Evolutionary conservation across 2,113 vertebrate species (phyloP).

Genomic region (Caracal caracal): DNA sequence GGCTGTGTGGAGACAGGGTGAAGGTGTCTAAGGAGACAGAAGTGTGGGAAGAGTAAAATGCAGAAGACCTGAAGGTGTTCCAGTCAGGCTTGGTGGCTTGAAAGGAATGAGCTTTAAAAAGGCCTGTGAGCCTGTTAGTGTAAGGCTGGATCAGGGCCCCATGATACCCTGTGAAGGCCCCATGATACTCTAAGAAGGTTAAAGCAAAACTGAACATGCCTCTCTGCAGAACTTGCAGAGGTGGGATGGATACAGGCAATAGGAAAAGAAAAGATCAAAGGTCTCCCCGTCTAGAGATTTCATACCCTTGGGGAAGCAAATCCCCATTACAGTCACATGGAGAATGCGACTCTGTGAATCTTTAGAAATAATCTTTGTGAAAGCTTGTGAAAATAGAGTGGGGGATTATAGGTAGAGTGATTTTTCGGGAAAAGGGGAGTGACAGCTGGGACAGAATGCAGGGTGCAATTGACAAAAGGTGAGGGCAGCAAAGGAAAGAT

Average conservation of each 20-base stretch:
- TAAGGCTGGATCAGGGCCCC: background rate
- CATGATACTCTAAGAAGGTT: background rate
- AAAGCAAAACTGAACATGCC: background rate
- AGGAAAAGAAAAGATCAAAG: background rate
- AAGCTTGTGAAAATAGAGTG: background rate
- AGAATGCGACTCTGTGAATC: background rate
- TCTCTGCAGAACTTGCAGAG: background rate
- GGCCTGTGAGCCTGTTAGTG: fast-evolving
- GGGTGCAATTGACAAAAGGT: background rate
- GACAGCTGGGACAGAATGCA: background rate
- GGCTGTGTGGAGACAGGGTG: background rate
- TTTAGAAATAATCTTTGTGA: background rate
- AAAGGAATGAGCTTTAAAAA: background rate
- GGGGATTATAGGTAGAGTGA: background rate
- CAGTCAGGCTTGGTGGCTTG: background rate
- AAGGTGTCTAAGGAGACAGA: background rate
- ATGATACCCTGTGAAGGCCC: fast-evolving
- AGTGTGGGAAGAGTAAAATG: background rate
- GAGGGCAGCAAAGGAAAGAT: background rate
- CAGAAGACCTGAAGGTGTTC: fast-evolving
- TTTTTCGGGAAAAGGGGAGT: background rate
- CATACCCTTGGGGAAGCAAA: background rate
- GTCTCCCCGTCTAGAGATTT: background rate
- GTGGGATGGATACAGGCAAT: background rate
- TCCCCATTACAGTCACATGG: background rate